Conservation (phyloP, 2,888 invertebrate species). For the Augiades crinisus region DNA sequence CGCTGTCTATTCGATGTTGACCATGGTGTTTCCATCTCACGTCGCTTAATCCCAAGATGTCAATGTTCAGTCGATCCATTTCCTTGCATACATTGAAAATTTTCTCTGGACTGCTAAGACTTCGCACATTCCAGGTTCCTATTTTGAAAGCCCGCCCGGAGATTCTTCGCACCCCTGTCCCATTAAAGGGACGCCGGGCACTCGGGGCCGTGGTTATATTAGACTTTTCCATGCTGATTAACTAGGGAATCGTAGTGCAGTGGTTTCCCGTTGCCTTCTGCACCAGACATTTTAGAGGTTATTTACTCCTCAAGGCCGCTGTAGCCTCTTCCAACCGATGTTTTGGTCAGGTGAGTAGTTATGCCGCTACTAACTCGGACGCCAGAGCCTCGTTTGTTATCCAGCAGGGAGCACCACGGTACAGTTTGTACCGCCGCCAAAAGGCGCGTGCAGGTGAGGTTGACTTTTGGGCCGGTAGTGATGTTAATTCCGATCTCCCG, state of each 20-base stretch:
- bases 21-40: constrained; percentile 3
- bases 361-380: neutral
- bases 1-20: neutral
- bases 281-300: constrained; percentile 25
- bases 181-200: too few relatives aligned
- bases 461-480: neutral
- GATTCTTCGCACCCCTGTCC: constrained; percentile 13
- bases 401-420: neutral
- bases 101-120: neutral
- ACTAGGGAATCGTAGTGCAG: constrained; percentile 14
- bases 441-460: constrained; percentile 19
- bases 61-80: constrained; percentile 1
- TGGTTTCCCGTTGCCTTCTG: constrained; percentile 28
- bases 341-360: neutral
- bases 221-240: neutral
- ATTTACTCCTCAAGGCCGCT: constrained; percentile 22
- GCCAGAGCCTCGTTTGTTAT: neutral
- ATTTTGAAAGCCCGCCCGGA: neutral
- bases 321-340: neutral
- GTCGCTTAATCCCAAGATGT: constrained; percentile 4
- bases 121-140: constrained; percentile 7
- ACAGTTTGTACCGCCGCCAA: neutral
- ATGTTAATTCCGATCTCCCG: neutral
- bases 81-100: neutral
- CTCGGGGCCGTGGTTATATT: constrained; percentile 4